A percentile compares a stretch with the other conserved stretches of the same genome.
These are phyloP conservation scores for Tympanoctomys barrerae DNA, from an alignment of 2,797 vertebrate genomes.

Conservation along the genomic window DNA sequence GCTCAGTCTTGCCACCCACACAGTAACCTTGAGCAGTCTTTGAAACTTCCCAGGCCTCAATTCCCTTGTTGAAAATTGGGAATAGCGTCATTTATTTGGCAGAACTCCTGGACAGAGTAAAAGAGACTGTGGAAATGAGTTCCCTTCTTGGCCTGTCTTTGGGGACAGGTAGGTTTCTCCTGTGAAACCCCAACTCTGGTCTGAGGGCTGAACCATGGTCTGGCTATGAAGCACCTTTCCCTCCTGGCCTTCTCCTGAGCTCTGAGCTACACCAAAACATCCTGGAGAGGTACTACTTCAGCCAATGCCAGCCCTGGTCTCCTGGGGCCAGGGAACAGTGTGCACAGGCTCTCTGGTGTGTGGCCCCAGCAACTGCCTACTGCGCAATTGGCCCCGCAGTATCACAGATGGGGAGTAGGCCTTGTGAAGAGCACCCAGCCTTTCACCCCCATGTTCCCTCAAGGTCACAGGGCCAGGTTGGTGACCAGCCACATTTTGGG, in stretches of 20 bases:
- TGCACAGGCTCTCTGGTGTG: accelerated
- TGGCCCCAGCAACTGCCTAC: not conserved
- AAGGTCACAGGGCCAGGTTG: not conserved
- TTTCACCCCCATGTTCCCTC: not conserved
- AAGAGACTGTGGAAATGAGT: not conserved
- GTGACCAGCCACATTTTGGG: not conserved
- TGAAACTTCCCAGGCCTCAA: not conserved
- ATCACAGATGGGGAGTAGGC: not conserved
- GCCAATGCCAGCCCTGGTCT: not conserved
- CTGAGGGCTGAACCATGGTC: not conserved
- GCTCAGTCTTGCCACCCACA: not conserved
- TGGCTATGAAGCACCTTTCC: not conserved
- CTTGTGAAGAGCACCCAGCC: not conserved
- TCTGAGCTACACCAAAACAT: not conserved
- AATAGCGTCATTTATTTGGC: not conserved
- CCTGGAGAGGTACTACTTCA: not conserved
- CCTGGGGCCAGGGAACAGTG: not conserved
- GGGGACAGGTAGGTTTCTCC: not conserved
- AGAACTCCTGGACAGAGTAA: not conserved
- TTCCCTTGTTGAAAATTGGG: not conserved
- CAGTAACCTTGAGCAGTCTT: not conserved
- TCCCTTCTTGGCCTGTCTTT: not conserved
- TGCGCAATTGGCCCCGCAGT: not conserved
- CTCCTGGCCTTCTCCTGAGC: not conserved
- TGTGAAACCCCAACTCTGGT: not conserved